Base-by-base conservation (phyloP, 2,888 invertebrate species). In the Drosophila macrothrix region DNA sequence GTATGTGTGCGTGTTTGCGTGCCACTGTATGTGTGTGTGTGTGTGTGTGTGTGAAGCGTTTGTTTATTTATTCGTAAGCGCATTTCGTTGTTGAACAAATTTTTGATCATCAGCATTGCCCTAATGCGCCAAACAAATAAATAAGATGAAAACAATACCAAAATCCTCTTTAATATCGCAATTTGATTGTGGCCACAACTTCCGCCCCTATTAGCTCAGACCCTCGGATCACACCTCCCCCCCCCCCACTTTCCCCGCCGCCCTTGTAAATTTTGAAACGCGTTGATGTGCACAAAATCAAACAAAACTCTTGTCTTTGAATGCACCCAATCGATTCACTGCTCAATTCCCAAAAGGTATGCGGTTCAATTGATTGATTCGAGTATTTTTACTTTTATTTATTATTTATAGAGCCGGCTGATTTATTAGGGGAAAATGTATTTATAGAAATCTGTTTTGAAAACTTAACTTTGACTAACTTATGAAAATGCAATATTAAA, bases 51-150 rank as follows among this genome's bases (percentile, higher is more conserved):
- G 54, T 39, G 55, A 52, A 28, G 25, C 28, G 54, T 55, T 62
- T 69, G 64, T 75, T 86, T 82, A 76, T 82, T 84, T 88, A 88
- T 84, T 84, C 81, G 84, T 82, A 76, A 86, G 84, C 84, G 67
- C 67, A 71, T 67, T 77, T 71, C 62, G 74, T 67, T 80, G 61
- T 63, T 80, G 60, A 80, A 80, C 67, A 71, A 58, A 73, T 67
- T 77, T 67, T 67, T 65, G 67, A 73, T 33, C 67, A 73, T 67
- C 78, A 53, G 54, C 62, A 65, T 65, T 54, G 62, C 31, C 55
- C 56, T 63, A 71, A 76, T 76, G 71, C 67, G 55, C 58, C 46
- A 59, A 46, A 43, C 70, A 73, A 79, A 77, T 74, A 74, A 64
- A 63, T 35, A 59, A 31, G 54, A 31, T 49, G 61, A 63, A 67